These are phyloP conservation scores for Saturnia japonica DNA, from an alignment of 2,888 invertebrate genomes.

Conservation along the genomic window DNA sequence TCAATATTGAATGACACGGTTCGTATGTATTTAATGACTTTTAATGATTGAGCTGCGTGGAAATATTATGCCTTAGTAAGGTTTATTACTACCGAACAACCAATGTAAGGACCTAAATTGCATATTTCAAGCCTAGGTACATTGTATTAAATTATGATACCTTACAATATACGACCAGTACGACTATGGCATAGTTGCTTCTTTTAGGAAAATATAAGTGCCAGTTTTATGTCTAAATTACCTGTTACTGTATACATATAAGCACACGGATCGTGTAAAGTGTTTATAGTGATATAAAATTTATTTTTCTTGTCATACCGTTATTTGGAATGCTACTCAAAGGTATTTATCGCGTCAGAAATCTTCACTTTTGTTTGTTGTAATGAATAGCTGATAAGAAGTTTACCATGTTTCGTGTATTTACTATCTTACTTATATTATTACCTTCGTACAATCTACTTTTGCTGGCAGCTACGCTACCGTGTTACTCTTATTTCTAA, in stretches of 20 bases:
- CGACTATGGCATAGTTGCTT: conserved; percentile 4
- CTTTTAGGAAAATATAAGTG: conserved; percentile 6
- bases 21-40: background rate
- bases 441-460: too few relatives aligned
- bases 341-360: conserved; percentile 35
- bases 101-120: background rate
- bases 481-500: too few relatives aligned
- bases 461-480: too few relatives aligned
- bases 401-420: conserved; percentile 38
- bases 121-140: background rate
- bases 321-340: conserved; percentile 30
- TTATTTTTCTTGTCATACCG: conserved; percentile 26
- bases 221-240: conserved; percentile 1
- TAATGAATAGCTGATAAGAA: conserved; percentile 47
- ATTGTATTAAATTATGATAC: conserved; percentile 1
- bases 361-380: conserved; percentile 43
- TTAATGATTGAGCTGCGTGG: background rate
- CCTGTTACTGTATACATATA: conserved; percentile 15
- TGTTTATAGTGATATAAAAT: conserved; percentile 30
- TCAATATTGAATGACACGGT: background rate
- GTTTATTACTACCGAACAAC: background rate
- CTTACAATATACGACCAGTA: background rate
- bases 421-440: conserved; percentile 2
- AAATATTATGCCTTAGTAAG: background rate
- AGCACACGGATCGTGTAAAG: conserved; percentile 19